Percentiles rank a stretch among this genome's conserved stretches.
Conservation (phyloP, 1,140 invertebrate genomes). For the Ostrea edulis region DNA sequence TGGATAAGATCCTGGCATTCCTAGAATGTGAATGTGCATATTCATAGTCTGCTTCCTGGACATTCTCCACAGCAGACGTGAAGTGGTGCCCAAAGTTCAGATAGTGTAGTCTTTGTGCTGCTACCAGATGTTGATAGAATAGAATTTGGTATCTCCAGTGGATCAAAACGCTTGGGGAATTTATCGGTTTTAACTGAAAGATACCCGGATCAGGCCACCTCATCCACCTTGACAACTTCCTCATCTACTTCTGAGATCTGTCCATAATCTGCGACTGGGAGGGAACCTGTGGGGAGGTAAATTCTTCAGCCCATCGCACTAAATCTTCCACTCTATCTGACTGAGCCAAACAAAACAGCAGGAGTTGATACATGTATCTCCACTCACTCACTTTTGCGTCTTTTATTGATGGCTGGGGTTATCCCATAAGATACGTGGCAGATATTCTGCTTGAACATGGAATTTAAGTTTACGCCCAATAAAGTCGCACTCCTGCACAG, state of each 20-base stretch:
- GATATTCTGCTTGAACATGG: conserved; percentile 36
- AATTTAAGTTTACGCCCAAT: conserved; percentile 36
- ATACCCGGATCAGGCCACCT: background rate
- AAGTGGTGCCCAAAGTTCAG: conserved; percentile 1
- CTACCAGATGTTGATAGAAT: background rate
- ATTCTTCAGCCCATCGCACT: too few species aligned
- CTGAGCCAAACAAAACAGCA: background rate
- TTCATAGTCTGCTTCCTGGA: background rate
- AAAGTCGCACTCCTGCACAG: background rate
- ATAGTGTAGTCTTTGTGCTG: background rate
- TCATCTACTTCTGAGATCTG: background rate
- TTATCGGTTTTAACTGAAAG: background rate
- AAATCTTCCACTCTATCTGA: background rate
- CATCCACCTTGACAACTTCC: background rate
- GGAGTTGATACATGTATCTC: background rate
- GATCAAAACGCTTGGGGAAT: background rate
- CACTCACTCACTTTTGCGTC: background rate
- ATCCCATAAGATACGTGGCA: conserved; percentile 41
- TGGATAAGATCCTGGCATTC: too few species aligned
- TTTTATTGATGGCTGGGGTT: conserved; percentile 44
- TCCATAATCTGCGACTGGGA: background rate
- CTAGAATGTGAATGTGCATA: conserved; percentile 5
- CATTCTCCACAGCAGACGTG: background rate
- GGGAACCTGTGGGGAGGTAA: background rate
- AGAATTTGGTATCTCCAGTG: conserved; percentile 33